A percentile compares a stretch with the other conserved stretches of the same genome.
phyloP scores from a whole-genome alignment of 2,113 vertebrate genomes.

The Marmota monax region DNA sequence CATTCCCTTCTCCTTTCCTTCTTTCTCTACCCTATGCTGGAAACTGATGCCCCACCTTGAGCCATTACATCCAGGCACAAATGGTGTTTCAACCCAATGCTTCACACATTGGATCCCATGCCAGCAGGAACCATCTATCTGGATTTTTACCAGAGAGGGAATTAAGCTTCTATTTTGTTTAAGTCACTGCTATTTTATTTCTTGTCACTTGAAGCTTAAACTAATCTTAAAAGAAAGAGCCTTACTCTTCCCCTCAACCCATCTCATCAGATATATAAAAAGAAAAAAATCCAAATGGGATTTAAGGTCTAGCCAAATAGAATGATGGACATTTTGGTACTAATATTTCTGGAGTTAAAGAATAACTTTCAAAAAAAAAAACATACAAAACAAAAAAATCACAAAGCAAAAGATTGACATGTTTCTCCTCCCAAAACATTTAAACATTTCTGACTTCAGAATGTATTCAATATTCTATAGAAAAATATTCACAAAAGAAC shows the following conservation, averaged over 20 bases:
- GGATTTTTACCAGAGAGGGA: background rate
- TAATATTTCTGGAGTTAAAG: background rate
- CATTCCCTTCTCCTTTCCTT: background rate
- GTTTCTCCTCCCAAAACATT: background rate
- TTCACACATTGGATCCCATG: background rate
- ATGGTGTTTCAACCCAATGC: background rate
- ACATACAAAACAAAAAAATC: background rate
- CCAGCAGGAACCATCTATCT: background rate
- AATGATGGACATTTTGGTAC: background rate
- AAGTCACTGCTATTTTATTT: background rate
- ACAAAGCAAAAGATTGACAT: background rate
- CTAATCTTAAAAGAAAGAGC: background rate
- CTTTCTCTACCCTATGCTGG: background rate
- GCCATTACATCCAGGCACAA: background rate
- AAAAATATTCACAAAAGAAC: background rate
- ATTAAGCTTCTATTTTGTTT: background rate
- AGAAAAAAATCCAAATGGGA: background rate
- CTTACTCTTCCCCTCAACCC: background rate
- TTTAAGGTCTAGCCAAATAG: conserved; percentile 1
- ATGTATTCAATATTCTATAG: background rate
- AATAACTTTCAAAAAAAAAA: background rate
- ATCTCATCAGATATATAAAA: background rate
- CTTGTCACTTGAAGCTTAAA: background rate
- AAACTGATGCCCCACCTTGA: background rate
- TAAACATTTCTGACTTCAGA: background rate